Evolutionary conservation across 2,888 invertebrate genomes (phyloP), one percentile per base, ranked within the genome.

Genomic region (Hyppa rectilinea): DNA sequence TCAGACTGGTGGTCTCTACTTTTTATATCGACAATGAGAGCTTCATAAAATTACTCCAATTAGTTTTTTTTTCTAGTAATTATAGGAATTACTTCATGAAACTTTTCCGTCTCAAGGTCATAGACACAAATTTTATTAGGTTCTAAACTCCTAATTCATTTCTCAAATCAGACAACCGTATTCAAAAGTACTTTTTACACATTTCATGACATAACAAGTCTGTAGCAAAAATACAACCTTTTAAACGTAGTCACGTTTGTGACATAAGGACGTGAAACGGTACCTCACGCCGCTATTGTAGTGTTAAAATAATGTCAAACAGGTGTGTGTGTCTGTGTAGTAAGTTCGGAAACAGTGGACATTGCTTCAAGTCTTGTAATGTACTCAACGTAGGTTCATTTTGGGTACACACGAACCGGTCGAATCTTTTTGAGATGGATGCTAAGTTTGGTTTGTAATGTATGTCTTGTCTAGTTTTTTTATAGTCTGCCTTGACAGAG

Each of bases 241-340:
- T 87, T 78, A 80, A 78, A 78, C 74, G 55, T 60, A 65, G 84
- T 87, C 89, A 89, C 90, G 90, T 85, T 82, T 87, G 68, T 65
- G 53, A 71, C 81, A 82, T 76, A 81, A 55, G 66, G 74, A 87
- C 83, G 88, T 75, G 71, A 90, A 90, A 82, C 71, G 76, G 75
- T 65, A 59, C 68, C 79, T 89, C 89, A 90, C 90, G 90, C 84
- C 56, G 70, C 52, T 66, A 72, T 84, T 85, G 83, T 84, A 52
- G 59, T 52, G 49, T 56, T 67, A 66, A 67, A 59, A 69, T 72
- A 67, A 70, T 68, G 52, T 67, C 71, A 72, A 56, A 59, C 45
- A 72, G 29, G 38, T 71, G 49, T 26, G 9, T 71, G 65, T 74
- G 63, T 75, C 63, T 65, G 40, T 78, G 71, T 23, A 58, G 56